Evolutionary conservation across 2,797 vertebrate species (phyloP).

Genomic region (Myotis findleyi): DNA sequence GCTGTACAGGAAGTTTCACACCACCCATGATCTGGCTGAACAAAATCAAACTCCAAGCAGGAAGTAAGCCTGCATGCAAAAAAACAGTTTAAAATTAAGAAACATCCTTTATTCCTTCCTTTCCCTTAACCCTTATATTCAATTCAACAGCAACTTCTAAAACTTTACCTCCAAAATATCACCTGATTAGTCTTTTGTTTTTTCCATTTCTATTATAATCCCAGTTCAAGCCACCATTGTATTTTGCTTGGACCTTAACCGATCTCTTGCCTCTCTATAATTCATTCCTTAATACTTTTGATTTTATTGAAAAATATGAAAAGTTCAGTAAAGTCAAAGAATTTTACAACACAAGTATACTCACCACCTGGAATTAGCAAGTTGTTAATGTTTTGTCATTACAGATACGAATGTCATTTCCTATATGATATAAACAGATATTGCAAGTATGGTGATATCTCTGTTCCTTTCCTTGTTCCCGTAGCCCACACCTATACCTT

Average conservation of each 20-base stretch:
- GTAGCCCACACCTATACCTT: background rate
- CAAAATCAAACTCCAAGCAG: constrained; percentile 2
- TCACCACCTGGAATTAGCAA: background rate
- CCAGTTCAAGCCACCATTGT: background rate
- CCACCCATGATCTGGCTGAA: background rate
- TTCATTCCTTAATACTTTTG: constrained; percentile 28
- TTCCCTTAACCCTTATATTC: background rate
- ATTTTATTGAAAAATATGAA: constrained; percentile 55
- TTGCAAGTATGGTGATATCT: background rate
- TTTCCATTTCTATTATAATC: constrained; percentile 21
- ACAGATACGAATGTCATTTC: background rate
- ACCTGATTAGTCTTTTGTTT: background rate
- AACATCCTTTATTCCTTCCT: background rate
- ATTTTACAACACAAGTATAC: constrained; percentile 1
- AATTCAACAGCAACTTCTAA: background rate
- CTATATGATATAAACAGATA: background rate
- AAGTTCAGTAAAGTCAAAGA: constrained; percentile 43
- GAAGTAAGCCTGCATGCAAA: background rate
- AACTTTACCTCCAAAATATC: background rate
- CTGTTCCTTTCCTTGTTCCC: background rate
- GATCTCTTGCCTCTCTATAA: background rate
- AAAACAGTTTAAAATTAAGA: constrained; percentile 31
- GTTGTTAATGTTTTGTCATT: background rate
- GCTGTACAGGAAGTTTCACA: background rate
- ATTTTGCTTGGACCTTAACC: constrained; percentile 34